Evolutionary conservation across 2,888 invertebrate species (phyloP).

Genomic region (Drosophila atripex): DNA sequence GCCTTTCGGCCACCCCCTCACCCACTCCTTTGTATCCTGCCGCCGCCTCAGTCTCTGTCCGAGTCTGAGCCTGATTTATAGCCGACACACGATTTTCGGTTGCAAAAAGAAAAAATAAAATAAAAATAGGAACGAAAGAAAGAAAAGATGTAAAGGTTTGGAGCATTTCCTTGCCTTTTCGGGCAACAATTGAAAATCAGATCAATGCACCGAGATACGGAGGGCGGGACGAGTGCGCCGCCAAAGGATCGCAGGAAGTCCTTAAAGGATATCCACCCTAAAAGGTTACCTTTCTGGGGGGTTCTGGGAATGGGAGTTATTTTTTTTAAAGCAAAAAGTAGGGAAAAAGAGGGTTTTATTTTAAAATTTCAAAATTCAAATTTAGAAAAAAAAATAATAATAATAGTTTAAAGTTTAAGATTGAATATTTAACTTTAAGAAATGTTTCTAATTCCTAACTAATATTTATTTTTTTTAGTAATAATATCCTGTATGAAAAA

Average conservation of each 20-base stretch:
- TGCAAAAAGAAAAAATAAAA: constrained; percentile 26
- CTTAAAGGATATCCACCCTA: not conserved
- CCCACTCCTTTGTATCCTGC: not conserved
- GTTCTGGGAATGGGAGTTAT: not conserved
- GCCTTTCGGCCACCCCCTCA: constrained; percentile 33
- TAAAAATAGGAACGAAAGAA: not conserved
- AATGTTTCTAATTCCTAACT: too few species aligned
- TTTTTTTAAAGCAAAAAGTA: too few species aligned
- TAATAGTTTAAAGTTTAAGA: too few species aligned
- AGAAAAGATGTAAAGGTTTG: constrained; percentile 1
- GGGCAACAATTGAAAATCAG: constrained; percentile 26
- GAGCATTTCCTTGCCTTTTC: constrained; percentile 17
- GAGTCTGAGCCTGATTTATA: constrained; percentile 57
- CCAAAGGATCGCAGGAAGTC: constrained; percentile 1
- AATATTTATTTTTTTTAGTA: too few species aligned
- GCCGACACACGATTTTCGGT: constrained; percentile 51
- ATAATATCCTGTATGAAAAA: too few species aligned
- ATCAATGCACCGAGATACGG: constrained; percentile 31
- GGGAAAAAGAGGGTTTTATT: too few species aligned
- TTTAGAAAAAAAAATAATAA: too few species aligned
- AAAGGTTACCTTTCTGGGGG: not conserved
- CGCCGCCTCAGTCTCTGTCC: not conserved
- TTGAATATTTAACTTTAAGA: too few species aligned
- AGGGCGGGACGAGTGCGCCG: not conserved
- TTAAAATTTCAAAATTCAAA: too few species aligned